Evolutionary conservation across 2,888 invertebrate species (phyloP).

Genomic region (Oxycera nigricornis): DNA sequence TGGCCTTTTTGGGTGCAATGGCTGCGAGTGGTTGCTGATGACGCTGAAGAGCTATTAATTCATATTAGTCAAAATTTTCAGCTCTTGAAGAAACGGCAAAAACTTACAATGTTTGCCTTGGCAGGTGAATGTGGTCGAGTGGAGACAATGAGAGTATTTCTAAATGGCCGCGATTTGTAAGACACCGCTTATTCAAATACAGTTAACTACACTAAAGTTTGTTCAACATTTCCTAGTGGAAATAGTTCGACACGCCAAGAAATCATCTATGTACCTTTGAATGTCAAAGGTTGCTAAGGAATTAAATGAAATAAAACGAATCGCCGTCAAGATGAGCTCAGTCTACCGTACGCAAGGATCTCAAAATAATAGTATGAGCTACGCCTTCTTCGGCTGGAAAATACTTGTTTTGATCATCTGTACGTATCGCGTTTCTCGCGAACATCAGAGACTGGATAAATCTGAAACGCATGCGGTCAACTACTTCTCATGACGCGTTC

Average conservation of each 20-base stretch:
- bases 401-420: not conserved
- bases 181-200: not conserved
- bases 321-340: too few species aligned
- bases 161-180: not conserved
- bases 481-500: constrained; percentile 42
- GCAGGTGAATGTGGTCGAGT: constrained; percentile 12
- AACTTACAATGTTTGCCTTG: constrained; percentile 10
- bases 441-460: not conserved
- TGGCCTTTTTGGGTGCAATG: constrained; percentile 37
- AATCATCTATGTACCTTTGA: not conserved
- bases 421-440: not conserved
- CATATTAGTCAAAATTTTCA: constrained; percentile 25
- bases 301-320: too few species aligned
- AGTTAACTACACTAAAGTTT: not conserved
- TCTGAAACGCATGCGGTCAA: constrained; percentile 29
- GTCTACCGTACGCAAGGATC: too few species aligned
- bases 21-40: constrained; percentile 17
- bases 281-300: not conserved
- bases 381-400: not conserved
- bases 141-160: not conserved
- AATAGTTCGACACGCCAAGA: not conserved
- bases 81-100: constrained; percentile 3
- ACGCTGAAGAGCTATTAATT: constrained; percentile 27
- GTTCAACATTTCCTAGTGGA: not conserved
- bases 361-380: too few species aligned